Conservation (phyloP, 2,113 vertebrate genomes). For the Bujurquina vittata region DNA sequence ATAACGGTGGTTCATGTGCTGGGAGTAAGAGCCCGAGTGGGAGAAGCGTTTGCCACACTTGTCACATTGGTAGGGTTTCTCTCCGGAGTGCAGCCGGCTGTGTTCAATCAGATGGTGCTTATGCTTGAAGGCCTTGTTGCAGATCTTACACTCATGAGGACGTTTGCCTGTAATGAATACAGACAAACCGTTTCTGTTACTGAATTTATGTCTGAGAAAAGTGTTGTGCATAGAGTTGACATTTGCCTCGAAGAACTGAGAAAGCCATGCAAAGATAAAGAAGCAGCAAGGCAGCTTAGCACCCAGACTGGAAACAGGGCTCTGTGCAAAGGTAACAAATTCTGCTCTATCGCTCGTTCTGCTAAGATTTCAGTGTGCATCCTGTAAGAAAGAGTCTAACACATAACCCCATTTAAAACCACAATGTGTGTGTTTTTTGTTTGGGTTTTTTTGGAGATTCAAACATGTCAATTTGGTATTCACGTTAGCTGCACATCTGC, state of each 20-base stretch:
- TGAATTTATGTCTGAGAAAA: background rate
- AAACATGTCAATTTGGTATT: background rate
- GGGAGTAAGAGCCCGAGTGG: constrained; percentile 87
- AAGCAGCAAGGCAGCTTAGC: background rate
- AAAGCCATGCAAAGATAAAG: background rate
- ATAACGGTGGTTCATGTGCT: constrained; percentile 89
- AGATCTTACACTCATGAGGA: constrained; percentile 84
- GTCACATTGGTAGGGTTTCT: constrained; percentile 87
- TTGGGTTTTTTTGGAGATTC: background rate
- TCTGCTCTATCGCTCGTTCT: background rate
- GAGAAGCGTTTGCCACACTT: constrained; percentile 88
- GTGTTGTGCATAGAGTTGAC: background rate
- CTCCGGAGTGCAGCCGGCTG: constrained; percentile 85
- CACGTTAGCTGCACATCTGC: background rate
- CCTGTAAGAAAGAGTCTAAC: background rate
- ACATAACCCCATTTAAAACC: background rate
- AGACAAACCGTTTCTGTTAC: background rate
- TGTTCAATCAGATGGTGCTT: constrained; percentile 88
- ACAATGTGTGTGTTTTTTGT: background rate
- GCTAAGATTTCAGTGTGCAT: background rate
- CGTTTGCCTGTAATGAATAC: constrained; percentile 76
- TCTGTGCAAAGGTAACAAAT: constrained; percentile 4
- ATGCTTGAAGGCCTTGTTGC: constrained; percentile 87
- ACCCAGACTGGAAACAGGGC: background rate
- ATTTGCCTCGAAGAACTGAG: background rate